Evolutionary conservation across 64 coral and sea anemone species (phyloP), one percentile per base, ranked within the genome.

Genomic region (Stylophora pistillata): DNA sequence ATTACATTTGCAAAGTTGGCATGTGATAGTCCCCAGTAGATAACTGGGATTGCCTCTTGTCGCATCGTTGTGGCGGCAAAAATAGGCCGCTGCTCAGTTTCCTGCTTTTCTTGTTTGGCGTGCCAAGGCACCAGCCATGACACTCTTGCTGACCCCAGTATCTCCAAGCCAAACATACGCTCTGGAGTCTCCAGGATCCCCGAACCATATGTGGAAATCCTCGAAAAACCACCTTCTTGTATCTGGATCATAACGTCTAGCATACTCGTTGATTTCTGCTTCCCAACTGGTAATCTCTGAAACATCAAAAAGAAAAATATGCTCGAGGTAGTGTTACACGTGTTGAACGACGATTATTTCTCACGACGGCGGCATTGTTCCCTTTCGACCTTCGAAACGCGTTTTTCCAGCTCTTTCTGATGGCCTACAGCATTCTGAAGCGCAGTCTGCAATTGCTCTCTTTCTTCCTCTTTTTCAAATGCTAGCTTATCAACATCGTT

Each of bases 141-240:
- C 90, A 91, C 81, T 91, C 12, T 91, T 91, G 10, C 90, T 81
- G 14, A 91, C 55, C 21, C 79, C 90, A 53, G 90, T 57, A 78
- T 91, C 90, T 11, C 90, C 90, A 56, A 91, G 57, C 31, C 86
- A 73, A 20, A 91, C 58, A 58, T 78, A 91, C 13, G 90, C 81
- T 77, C 90, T 73, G 33, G 90, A 91, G 10, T 91, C 72, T 15
- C 20, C 56, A 55, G 90, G 73, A 15, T 62, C 64, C 64, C 55
- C 78, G 74, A 86, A 91, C 90, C 90, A 91, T 15, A 37, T 76
- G 62, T 78, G 13, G 28, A 91, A 91, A 86, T 77, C 73, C 0
- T 91, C 30, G 20, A 91, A 55, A 23, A 91, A 31, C 89, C 89
- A 91, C 3, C 76, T 27, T 62, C 89, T 71, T 74, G 89, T 91